phyloP scores from a whole-genome alignment of 2,797 vertebrate species.

The Alfaro cultratus region DNA sequence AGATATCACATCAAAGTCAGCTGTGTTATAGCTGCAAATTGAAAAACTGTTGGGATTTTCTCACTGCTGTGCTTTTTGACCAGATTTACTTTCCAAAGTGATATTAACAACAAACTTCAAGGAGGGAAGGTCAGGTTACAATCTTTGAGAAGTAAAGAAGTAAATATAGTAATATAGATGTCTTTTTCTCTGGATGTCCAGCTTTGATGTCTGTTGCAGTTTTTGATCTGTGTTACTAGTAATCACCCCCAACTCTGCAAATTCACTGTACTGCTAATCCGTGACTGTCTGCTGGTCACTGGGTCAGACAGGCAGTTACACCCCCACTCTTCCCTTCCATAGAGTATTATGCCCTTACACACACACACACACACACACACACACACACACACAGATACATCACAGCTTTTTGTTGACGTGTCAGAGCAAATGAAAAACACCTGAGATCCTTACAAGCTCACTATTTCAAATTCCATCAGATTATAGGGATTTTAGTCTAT shows the following conservation, averaged over 20 bases:
- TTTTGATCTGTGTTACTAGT: background rate
- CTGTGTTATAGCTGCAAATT: background rate
- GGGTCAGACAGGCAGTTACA: constrained; percentile 36
- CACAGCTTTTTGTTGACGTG: constrained; percentile 13
- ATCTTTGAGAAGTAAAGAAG: background rate
- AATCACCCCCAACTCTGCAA: constrained; percentile 21
- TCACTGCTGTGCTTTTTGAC: background rate
- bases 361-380: too few relatives aligned
- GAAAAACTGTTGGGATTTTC: background rate
- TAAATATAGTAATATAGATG: background rate
- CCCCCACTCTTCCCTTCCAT: background rate
- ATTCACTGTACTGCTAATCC: constrained; percentile 49
- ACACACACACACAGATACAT: background rate
- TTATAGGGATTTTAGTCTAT: background rate
- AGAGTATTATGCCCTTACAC: background rate
- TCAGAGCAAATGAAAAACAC: constrained; percentile 14
- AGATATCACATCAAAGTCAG: background rate
- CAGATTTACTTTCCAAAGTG: background rate
- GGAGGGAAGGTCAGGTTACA: background rate
- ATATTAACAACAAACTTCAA: background rate
- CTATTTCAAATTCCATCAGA: background rate
- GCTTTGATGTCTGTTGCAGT: background rate
- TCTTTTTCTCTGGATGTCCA: background rate
- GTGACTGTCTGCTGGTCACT: constrained; percentile 51
- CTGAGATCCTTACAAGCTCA: background rate